Conservation (phyloP, 2,888 invertebrate species). For the Atethmia centrago region DNA sequence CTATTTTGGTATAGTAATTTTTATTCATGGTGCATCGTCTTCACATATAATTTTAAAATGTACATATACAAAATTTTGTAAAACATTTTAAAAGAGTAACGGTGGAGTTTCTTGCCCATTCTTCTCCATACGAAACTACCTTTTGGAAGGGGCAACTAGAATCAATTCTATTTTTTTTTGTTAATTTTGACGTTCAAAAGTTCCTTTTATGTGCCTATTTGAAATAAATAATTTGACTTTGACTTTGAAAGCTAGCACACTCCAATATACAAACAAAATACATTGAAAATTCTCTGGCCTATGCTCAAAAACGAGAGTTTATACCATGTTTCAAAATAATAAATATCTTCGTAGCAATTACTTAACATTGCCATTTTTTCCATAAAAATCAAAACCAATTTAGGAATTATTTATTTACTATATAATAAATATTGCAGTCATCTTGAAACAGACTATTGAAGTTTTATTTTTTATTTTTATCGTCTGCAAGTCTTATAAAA, state of each 20-base stretch:
- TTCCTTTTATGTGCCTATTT: too few species aligned
- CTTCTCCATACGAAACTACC: too few species aligned
- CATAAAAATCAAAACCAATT: background rate
- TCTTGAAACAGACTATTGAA: background rate
- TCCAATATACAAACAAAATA: background rate
- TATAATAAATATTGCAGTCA: background rate
- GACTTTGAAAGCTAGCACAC: background rate
- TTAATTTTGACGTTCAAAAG: too few species aligned
- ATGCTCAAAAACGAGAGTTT: background rate
- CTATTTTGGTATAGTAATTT: too few species aligned
- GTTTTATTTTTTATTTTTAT: background rate
- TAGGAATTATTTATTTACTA: background rate
- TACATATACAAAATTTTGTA: too few species aligned
- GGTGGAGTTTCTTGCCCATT: too few species aligned
- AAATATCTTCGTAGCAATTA: background rate
- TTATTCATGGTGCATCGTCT: too few species aligned
- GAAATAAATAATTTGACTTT: too few species aligned
- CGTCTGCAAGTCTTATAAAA: slow-evolving; percentile 12
- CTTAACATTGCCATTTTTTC: background rate
- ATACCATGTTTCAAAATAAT: background rate
- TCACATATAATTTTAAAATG: too few species aligned
- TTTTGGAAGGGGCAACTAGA: too few species aligned
- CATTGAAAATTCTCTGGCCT: background rate
- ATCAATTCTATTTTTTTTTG: too few species aligned
- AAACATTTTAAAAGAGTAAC: too few species aligned